Percentiles rank a stretch among this genome's conserved stretches.
These are phyloP conservation scores for Cetoscarus ocellatus DNA, from an alignment of 2,797 vertebrate genomes.

Conservation along the genomic window DNA sequence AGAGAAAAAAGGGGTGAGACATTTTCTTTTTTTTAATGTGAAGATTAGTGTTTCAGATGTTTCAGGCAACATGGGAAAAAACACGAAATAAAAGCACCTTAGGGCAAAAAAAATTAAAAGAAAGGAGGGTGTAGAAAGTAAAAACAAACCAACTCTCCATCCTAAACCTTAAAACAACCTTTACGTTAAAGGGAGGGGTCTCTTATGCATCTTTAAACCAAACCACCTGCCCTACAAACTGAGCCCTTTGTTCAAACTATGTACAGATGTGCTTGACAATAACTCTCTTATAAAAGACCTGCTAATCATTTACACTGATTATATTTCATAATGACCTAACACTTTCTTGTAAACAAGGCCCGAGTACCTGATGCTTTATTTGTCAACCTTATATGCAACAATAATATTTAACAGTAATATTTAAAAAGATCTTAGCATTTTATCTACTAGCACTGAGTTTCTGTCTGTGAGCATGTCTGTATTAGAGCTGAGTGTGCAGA, in stretches of 20 bases:
- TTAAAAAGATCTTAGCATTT: not conserved
- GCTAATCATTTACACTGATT: slow-evolving; percentile 48
- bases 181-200: slow-evolving; percentile 4
- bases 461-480: slow-evolving; percentile 11
- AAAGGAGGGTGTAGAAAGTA: slow-evolving; percentile 5
- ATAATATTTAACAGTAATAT: not conserved
- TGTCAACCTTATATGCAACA: not conserved
- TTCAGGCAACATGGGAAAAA: not conserved
- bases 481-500: slow-evolving; percentile 66
- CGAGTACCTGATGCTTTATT: not conserved
- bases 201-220: slow-evolving; percentile 50
- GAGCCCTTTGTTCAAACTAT: slow-evolving; percentile 39
- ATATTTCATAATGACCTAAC: slow-evolving; percentile 32
- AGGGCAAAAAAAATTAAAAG: not conserved
- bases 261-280: slow-evolving; percentile 53
- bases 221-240: slow-evolving; percentile 46
- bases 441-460: not conserved
- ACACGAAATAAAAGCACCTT: not conserved
- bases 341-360: slow-evolving; percentile 26
- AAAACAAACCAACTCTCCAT: slow-evolving; percentile 31
- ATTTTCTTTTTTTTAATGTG: not conserved
- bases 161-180: slow-evolving; percentile 16
- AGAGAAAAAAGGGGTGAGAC: slow-evolving; percentile 10
- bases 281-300: slow-evolving; percentile 22
- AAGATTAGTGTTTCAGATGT: slow-evolving; percentile 5